Conservation (phyloP, 2,888 invertebrate species). For the Cyclophora punctaria region DNA sequence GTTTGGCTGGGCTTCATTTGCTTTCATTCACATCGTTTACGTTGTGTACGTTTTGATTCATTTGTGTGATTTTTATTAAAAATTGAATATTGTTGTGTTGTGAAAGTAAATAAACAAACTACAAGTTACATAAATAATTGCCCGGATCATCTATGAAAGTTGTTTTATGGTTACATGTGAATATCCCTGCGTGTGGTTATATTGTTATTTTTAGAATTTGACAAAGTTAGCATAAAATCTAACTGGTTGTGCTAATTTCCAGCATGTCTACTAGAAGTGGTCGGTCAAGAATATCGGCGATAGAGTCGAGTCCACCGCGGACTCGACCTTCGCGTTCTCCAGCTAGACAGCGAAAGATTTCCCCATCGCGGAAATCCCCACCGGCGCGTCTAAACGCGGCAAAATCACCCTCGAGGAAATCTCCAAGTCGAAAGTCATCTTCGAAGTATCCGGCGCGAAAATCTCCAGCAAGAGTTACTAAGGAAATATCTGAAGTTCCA, state of each 20-base stretch:
- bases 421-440: slow-evolving; percentile 60
- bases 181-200: slow-evolving; percentile 51
- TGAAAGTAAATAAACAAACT: slow-evolving; percentile 12
- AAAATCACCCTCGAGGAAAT: slow-evolving; percentile 71
- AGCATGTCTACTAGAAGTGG: slow-evolving; percentile 65
- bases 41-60: slow-evolving; percentile 34
- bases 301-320: slow-evolving; percentile 52
- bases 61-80: slow-evolving; percentile 18
- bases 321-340: slow-evolving; percentile 62
- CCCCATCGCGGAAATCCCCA: slow-evolving; percentile 45
- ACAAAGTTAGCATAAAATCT: slow-evolving; percentile 11
- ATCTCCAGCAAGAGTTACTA: slow-evolving; percentile 52
- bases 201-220: slow-evolving; percentile 50
- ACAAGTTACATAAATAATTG: slow-evolving; percentile 1
- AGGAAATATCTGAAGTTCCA: slow-evolving; percentile 21
- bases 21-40: slow-evolving; percentile 31
- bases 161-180: slow-evolving; percentile 29
- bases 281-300: slow-evolving; percentile 42
- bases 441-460: slow-evolving; percentile 59
- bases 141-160: neutral
- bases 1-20: slow-evolving; percentile 44
- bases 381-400: slow-evolving; percentile 50
- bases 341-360: slow-evolving; percentile 57
- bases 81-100: slow-evolving; percentile 6
- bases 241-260: slow-evolving; percentile 19